Percentiles rank a stretch among this genome's conserved stretches.
These are phyloP conservation scores for Bellardia bayeri DNA, from an alignment of 2,888 invertebrate genomes.

Conservation along the genomic window DNA sequence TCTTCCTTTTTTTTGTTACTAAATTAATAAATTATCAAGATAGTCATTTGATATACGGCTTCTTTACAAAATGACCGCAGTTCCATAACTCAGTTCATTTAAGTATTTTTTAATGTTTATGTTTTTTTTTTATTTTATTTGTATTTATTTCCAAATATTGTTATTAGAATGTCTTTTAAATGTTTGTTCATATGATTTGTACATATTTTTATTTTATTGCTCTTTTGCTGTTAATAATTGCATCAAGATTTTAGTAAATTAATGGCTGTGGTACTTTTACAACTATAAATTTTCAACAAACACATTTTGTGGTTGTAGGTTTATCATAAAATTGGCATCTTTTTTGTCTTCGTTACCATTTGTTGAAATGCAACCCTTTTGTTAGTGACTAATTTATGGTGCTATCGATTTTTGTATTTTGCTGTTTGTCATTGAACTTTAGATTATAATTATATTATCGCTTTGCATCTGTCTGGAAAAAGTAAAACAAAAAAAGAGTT, in stretches of 20 bases:
- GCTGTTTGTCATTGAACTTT: slow-evolving; percentile 65
- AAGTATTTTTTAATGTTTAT: slow-evolving; percentile 24
- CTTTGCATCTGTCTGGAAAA: slow-evolving; percentile 63
- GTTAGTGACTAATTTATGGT: slow-evolving; percentile 45
- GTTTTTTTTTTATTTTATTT: slow-evolving; percentile 16
- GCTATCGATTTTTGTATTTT: slow-evolving; percentile 28
- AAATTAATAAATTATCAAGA: slow-evolving; percentile 73
- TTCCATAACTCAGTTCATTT: slow-evolving; percentile 68
- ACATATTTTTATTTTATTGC: slow-evolving; percentile 5
- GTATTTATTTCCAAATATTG: slow-evolving; percentile 32
- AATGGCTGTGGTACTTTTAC: slow-evolving; percentile 22
- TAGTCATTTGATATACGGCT: slow-evolving; percentile 71
- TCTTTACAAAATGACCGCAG: slow-evolving; percentile 69
- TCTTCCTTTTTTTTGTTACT: slow-evolving; percentile 33
- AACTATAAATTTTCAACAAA: slow-evolving; percentile 27
- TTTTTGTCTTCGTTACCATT: background rate
- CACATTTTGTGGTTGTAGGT: slow-evolving; percentile 50
- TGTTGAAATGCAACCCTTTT: slow-evolving; percentile 56
- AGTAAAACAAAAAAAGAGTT: slow-evolving; percentile 1
- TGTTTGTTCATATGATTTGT: slow-evolving; percentile 35
- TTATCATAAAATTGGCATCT: slow-evolving; percentile 59
- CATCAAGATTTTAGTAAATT: slow-evolving; percentile 62
- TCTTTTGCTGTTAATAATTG: slow-evolving; percentile 56
- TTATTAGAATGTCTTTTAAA: slow-evolving; percentile 45
- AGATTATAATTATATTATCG: slow-evolving; percentile 52